phyloP scores from a whole-genome alignment of 2,113 vertebrate genomes.

The Leiothrix lutea region DNA sequence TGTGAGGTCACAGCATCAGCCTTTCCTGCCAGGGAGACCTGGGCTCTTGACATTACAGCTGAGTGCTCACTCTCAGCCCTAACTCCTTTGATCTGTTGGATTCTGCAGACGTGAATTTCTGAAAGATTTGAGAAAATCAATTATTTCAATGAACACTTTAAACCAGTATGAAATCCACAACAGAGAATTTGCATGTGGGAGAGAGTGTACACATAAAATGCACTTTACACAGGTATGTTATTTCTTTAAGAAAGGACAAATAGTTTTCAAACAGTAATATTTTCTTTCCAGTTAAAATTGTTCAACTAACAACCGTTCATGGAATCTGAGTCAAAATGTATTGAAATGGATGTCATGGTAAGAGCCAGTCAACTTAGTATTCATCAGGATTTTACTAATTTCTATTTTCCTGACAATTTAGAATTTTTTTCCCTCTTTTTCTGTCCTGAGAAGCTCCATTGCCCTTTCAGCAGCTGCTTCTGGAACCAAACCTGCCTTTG shows the following conservation, averaged over 20 bases:
- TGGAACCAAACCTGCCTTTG: neutral
- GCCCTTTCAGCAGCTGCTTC: neutral
- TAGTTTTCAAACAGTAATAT: neutral
- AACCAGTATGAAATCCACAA: neutral
- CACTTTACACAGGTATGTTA: neutral
- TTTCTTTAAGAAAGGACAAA: neutral
- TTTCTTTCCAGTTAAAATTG: neutral
- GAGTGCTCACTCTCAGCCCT: neutral
- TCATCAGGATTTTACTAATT: neutral
- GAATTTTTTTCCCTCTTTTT: neutral
- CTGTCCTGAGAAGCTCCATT: neutral
- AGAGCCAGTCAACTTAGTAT: neutral
- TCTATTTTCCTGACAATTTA: neutral
- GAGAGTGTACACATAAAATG: neutral
- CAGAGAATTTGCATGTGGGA: neutral
- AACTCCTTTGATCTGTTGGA: neutral
- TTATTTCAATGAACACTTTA: neutral
- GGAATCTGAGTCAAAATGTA: neutral
- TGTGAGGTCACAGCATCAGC: neutral
- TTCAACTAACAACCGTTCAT: neutral
- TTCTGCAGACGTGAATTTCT: neutral
- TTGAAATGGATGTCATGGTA: neutral
- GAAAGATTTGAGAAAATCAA: neutral
- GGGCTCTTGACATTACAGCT: neutral
- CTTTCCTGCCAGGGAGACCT: neutral